These are phyloP conservation scores for Periparus ater DNA, from an alignment of 2,797 vertebrate genomes.

Conservation along the genomic window DNA sequence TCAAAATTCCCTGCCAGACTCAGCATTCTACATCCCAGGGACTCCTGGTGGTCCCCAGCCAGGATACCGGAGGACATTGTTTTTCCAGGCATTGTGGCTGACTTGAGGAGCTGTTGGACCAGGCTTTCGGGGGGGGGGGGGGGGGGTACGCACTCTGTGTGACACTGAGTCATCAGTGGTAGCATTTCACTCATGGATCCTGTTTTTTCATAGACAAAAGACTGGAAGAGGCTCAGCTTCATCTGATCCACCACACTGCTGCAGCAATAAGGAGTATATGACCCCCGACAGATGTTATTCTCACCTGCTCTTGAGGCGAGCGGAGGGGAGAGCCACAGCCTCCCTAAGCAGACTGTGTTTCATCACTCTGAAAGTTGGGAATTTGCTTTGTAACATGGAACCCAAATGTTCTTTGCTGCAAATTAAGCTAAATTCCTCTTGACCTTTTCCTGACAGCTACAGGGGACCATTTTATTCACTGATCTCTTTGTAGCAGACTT, in stretches of 20 bases:
- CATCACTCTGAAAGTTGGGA: neutral
- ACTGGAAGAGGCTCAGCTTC: neutral
- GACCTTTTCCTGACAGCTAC: slow-evolving; percentile 29
- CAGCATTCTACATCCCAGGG: neutral
- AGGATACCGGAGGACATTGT: neutral
- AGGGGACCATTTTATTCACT: neutral
- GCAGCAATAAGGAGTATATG: neutral
- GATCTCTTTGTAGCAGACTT: neutral
- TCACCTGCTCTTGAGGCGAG: neutral
- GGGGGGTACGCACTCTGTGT: neutral
- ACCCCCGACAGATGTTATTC: neutral
- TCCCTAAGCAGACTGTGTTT: neutral
- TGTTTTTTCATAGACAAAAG: neutral
- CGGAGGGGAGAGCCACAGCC: neutral
- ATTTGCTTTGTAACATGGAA: neutral
- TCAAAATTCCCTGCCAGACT: neutral
- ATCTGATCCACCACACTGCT: neutral
- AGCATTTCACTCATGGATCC: neutral
- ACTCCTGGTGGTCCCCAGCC: neutral
- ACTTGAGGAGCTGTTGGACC: neutral
- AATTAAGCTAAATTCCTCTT: slow-evolving; percentile 32
- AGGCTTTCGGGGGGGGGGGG: neutral
- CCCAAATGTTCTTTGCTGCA: neutral
- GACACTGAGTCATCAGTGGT: neutral
- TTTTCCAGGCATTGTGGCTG: neutral